phyloP scores from a whole-genome alignment of 1,140 invertebrate species.

The Panagrolaimus sp. region DNA sequence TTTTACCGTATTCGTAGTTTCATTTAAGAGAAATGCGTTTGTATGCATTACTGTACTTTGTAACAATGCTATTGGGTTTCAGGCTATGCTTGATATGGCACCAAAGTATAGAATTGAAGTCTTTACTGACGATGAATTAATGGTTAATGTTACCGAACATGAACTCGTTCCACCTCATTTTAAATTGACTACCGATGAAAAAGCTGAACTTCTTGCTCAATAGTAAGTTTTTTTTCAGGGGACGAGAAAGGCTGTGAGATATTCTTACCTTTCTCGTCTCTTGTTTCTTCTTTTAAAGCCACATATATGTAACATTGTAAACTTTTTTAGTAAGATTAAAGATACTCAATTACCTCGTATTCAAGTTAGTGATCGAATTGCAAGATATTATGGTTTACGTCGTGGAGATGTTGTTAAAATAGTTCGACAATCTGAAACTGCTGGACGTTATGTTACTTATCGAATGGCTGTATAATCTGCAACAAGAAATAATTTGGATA shows the following conservation, averaged over 20 bases:
- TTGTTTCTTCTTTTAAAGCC: slow-evolving; percentile 39
- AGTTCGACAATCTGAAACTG: slow-evolving; percentile 91
- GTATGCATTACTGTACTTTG: too few species aligned
- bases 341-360: slow-evolving; percentile 98
- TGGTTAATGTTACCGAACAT: too few species aligned
- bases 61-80: slow-evolving; percentile 24
- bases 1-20: neutral
- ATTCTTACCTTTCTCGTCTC: too few species aligned
- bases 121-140: slow-evolving; percentile 91
- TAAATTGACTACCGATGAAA: slow-evolving; percentile 88
- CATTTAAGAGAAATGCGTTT: slow-evolving; percentile 9
- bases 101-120: slow-evolving; percentile 98
- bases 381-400: slow-evolving; percentile 92
- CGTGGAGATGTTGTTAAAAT: slow-evolving; percentile 97
- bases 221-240: slow-evolving; percentile 87
- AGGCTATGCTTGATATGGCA: slow-evolving; percentile 92
- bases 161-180: too few species aligned
- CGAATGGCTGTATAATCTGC: slow-evolving; percentile 60
- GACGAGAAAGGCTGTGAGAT: too few species aligned
- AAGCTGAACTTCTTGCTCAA: slow-evolving; percentile 82
- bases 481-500: too few species aligned
- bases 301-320: neutral
- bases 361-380: slow-evolving; percentile 93
- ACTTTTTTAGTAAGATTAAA: slow-evolving; percentile 79
- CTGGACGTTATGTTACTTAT: slow-evolving; percentile 96